Base-by-base conservation (phyloP, 2,797 vertebrate species). In the Poliocrania exsul region DNA sequence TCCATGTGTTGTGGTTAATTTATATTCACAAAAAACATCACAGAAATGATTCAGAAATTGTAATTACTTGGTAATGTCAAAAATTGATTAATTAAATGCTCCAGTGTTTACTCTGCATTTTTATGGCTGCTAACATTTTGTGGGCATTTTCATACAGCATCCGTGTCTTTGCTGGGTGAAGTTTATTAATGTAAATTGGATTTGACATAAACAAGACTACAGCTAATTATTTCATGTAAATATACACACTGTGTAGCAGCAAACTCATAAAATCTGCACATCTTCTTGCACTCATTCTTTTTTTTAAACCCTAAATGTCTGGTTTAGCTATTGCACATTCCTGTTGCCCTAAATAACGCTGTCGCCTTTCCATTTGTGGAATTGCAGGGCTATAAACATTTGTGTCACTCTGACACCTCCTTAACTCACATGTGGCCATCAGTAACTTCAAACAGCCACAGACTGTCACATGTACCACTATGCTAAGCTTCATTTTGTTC, bases 121-220 rank as follows among this genome's bases (percentile, higher is more conserved):
- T 89, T 75, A 91, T 60, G 75, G 20, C 82, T 94, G 67, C 33
- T 95, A 93, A 94, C 11, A 75, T 91, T 94, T 93, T 93, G 84
- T 89, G 72, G 69, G 64, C 81, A 85, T 79, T 95, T 95, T 93
- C 86, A 82, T 79, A 69, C 24, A 83, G 47, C 87, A 72, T 66
- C 44, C 31, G 14, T 90, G 66, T 81, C 66, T 95, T 90, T 81
- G 38, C 93, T 84, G 66, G 90, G 40, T 92, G 94, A 96, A 92
- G 62, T 95, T 97, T 97, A 97, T 97, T 95, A 96, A 84, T 91
- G 87, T 69, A 96, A 97, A 97, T 96, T 97, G 91, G 97, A 97
- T 95, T 97, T 96, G 96, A 95, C 94, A 97, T 97, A 97, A 94
- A 97, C 97, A 97, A 88, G 90, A 80, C 47, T 90, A 84, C 90